A percentile compares a stretch with the other conserved stretches of the same genome.
Evolutionary conservation across 2,888 invertebrate genomes (phyloP).

Genomic region (Timema cristinae): DNA sequence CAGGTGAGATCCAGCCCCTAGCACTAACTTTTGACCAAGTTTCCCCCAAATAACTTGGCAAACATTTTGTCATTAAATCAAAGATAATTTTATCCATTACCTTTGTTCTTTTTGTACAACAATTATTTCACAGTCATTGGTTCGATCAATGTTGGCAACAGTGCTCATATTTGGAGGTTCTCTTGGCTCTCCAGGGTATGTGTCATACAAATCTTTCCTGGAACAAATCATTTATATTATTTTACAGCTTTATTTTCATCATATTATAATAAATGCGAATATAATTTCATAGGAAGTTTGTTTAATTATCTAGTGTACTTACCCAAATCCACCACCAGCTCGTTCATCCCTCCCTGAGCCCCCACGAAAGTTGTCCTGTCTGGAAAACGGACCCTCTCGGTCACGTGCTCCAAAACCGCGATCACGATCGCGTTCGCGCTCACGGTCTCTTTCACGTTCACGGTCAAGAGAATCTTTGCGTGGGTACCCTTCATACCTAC

Average conservation of each 20-base stretch:
- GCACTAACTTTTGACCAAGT: background rate
- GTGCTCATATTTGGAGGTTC: constrained; percentile 12
- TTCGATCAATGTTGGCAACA: constrained; percentile 24
- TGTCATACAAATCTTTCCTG: background rate
- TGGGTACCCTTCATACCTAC: too few species aligned
- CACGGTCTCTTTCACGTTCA: background rate
- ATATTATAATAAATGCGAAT: background rate
- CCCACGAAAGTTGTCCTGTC: constrained; percentile 40
- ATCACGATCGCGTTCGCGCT: background rate
- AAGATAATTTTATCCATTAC: constrained; percentile 50
- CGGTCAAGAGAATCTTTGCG: constrained; percentile 24
- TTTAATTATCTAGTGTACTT: constrained; percentile 25
- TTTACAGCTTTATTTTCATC: too few species aligned
- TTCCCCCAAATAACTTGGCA: background rate
- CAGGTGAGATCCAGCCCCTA: background rate
- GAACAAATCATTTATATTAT: background rate
- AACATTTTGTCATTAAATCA: background rate
- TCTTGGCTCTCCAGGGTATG: constrained; percentile 5
- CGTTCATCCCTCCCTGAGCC: constrained; percentile 25
- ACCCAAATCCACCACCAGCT: constrained; percentile 40
- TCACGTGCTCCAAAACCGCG: constrained; percentile 34
- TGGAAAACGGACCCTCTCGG: constrained; percentile 32
- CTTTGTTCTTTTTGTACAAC: constrained; percentile 76
- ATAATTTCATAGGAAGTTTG: background rate
- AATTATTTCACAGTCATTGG: constrained; percentile 87